phyloP scores from a whole-genome alignment of 2,888 invertebrate species.

The Pandemis cinnamomeana region DNA sequence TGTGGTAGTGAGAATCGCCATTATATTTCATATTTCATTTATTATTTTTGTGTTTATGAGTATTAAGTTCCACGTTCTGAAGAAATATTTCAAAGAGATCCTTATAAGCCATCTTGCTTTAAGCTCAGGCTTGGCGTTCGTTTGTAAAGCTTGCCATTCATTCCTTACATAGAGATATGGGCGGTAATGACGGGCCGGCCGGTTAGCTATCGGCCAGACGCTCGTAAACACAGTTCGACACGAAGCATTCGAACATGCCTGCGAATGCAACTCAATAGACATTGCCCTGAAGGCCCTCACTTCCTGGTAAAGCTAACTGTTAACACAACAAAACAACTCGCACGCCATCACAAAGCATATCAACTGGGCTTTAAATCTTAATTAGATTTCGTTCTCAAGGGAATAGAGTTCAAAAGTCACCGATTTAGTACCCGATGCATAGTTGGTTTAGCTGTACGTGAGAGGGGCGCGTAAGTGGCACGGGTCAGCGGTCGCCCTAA shows the following conservation, averaged over 20 bases:
- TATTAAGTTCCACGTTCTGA: not conserved
- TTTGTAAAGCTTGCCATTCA: constrained; percentile 78
- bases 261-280: constrained; percentile 76
- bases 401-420: constrained; percentile 65
- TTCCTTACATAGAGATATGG: constrained; percentile 80
- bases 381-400: constrained; percentile 56
- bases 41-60: not conserved
- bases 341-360: constrained; percentile 51
- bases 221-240: constrained; percentile 79
- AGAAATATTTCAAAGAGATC: constrained; percentile 1
- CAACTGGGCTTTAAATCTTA: constrained; percentile 49
- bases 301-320: constrained; percentile 70
- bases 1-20: not conserved
- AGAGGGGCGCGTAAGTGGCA: constrained; percentile 64
- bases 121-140: constrained; percentile 68
- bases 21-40: not conserved
- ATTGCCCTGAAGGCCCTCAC: constrained; percentile 65
- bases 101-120: constrained; percentile 60
- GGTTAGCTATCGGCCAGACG: constrained; percentile 76
- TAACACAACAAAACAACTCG: constrained; percentile 52
- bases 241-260: constrained; percentile 75
- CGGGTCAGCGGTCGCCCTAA: constrained; percentile 74
- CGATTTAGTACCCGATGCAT: constrained; percentile 63
- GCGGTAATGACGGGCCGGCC: constrained; percentile 75
- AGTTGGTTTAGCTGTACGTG: constrained; percentile 49